phyloP scores from a whole-genome alignment of 1,140 invertebrate species.

The Philotrypesis tridentata region DNA sequence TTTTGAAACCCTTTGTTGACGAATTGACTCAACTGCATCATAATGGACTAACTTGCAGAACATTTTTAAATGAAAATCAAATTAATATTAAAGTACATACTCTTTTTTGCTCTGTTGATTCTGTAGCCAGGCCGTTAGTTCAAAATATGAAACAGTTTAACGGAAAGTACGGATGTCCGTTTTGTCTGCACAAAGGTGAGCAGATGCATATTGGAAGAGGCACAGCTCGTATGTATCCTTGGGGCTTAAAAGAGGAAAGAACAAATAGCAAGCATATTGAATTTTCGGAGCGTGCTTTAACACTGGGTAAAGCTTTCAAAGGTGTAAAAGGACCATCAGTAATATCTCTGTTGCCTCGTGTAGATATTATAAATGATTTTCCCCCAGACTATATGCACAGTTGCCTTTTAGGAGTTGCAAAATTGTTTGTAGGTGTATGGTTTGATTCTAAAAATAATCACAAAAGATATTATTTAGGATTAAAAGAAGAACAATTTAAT shows the following conservation, averaged over 20 bases:
- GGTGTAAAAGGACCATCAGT: slow-evolving; percentile 4
- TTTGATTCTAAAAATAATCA: background rate
- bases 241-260: background rate
- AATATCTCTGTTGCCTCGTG: background rate
- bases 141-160: slow-evolving; percentile 52
- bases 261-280: background rate
- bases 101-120: slow-evolving; percentile 45
- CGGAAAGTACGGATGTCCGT: slow-evolving; percentile 3
- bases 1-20: slow-evolving; percentile 47
- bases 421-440: background rate
- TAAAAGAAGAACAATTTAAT: background rate
- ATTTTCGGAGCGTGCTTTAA: background rate
- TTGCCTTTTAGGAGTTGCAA: too few relatives aligned
- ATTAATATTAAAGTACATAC: slow-evolving; percentile 46
- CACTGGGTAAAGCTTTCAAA: background rate
- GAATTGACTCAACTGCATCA: slow-evolving; percentile 48
- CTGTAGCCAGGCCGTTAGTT: slow-evolving; percentile 42
- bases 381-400: slow-evolving; percentile 2
- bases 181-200: background rate
- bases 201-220: background rate
- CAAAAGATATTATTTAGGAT: background rate
- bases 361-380: background rate
- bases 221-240: background rate
- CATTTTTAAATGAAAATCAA: background rate
- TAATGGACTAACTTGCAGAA: slow-evolving; percentile 43